Evolutionary conservation across 2,797 vertebrate genomes (phyloP).

Genomic region (Enteromius paludinosus): DNA sequence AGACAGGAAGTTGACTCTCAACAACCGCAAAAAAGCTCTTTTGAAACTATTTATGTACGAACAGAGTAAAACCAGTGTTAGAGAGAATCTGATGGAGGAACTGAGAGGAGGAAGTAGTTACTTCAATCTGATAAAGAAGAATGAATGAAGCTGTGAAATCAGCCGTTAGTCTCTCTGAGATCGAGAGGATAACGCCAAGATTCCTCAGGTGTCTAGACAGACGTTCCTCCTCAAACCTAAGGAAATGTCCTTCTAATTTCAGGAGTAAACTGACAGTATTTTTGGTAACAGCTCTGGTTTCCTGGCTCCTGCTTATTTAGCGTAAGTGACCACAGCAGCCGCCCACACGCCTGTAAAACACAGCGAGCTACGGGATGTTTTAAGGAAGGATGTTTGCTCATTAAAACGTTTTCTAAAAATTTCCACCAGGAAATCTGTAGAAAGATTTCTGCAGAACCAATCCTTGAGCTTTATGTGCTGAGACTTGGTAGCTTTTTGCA

Average conservation of each 20-base stretch:
- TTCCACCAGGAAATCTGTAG: neutral
- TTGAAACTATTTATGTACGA: neutral
- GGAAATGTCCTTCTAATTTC: neutral
- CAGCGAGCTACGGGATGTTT: neutral
- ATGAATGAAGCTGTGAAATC: slow-evolving; percentile 7
- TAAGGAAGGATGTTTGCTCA: neutral
- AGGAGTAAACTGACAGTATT: neutral
- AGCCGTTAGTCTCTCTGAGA: neutral
- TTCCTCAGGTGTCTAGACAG: neutral
- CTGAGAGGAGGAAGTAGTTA: neutral
- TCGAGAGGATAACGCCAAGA: neutral
- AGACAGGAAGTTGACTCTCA: neutral
- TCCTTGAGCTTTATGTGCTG: neutral
- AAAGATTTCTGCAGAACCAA: neutral
- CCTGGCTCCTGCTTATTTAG: neutral
- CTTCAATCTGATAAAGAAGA: neutral
- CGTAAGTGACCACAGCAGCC: neutral
- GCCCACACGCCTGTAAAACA: neutral
- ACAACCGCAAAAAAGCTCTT: neutral
- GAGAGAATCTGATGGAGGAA: neutral
- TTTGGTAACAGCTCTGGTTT: neutral
- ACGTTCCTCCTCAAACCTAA: neutral
- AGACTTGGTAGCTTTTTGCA: neutral
- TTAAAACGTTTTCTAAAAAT: neutral
- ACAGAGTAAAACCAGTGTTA: neutral